A percentile compares a stretch with the other conserved stretches of the same genome.
phyloP scores from a whole-genome alignment of 2,888 invertebrate genomes.

The Strigamia transsilvanica region DNA sequence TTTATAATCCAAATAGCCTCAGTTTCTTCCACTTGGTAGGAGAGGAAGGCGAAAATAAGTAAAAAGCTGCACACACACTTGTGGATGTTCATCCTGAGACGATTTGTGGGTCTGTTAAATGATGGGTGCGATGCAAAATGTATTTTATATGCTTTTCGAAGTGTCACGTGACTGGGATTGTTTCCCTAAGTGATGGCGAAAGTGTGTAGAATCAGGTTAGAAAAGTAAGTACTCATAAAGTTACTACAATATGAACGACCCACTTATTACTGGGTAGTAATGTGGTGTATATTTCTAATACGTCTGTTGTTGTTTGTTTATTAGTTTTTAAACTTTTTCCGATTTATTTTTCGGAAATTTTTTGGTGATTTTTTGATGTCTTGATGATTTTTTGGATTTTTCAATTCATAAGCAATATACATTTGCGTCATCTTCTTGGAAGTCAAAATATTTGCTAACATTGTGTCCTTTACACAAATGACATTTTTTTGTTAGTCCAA shows the following conservation, averaged over 20 bases:
- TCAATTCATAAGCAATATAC: too few species aligned
- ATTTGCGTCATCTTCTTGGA: too few species aligned
- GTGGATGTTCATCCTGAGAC: not conserved
- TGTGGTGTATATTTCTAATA: not conserved
- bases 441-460: too few species aligned
- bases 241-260: conserved; percentile 8
- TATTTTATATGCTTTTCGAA: not conserved
- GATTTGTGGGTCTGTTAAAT: not conserved
- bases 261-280: not conserved
- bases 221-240: not conserved
- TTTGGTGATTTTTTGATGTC: too few species aligned
- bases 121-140: not conserved
- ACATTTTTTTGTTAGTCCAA: too few species aligned
- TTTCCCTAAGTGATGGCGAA: not conserved
- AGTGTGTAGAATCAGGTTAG: not conserved
- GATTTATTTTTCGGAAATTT: too few species aligned
- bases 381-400: too few species aligned
- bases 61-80: not conserved
- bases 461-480: too few species aligned
- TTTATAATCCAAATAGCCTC: not conserved
- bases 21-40: not conserved
- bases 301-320: too few species aligned
- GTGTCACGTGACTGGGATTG: not conserved
- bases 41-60: not conserved
- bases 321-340: too few species aligned